Conservation (phyloP, 1,140 invertebrate genomes). For the Limonius californicus region DNA sequence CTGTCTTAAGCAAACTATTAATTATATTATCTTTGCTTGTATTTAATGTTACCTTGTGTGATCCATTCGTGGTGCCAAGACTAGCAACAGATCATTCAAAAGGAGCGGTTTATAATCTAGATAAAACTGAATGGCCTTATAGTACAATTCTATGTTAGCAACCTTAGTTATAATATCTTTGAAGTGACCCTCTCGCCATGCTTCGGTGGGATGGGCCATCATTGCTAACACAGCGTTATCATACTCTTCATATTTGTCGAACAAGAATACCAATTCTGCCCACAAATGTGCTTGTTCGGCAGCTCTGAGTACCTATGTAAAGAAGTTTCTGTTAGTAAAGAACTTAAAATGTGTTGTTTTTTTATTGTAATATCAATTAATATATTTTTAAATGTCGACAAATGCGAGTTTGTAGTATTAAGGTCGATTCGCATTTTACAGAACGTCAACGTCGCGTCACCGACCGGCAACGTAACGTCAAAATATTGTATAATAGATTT, state of each 20-base stretch:
- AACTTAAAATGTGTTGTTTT: too few species aligned
- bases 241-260: constrained; percentile 99
- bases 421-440: too few species aligned
- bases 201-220: constrained; percentile 99
- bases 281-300: constrained; percentile 98
- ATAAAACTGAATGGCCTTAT: constrained; percentile 99
- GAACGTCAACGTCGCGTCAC: too few species aligned
- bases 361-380: too few species aligned
- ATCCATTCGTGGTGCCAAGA: constrained; percentile 96
- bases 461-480: too few species aligned
- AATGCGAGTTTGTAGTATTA: too few species aligned
- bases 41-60: constrained; percentile 91
- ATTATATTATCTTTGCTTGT: too few species aligned
- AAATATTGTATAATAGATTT: too few species aligned
- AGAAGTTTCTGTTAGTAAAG: too few species aligned
- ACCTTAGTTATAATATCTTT: constrained; percentile 99
- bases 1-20: too few species aligned
- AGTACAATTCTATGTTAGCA: constrained; percentile 99
- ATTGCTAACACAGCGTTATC: constrained; percentile 99
- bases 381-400: too few species aligned
- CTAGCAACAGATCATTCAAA: constrained; percentile 93
- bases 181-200: constrained; percentile 99
- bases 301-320: constrained; percentile 89
- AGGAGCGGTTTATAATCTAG: constrained; percentile 96
- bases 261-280: constrained; percentile 98